These are phyloP conservation scores for Mystacides longicornis DNA, from an alignment of 2,888 invertebrate genomes.

Conservation along the genomic window DNA sequence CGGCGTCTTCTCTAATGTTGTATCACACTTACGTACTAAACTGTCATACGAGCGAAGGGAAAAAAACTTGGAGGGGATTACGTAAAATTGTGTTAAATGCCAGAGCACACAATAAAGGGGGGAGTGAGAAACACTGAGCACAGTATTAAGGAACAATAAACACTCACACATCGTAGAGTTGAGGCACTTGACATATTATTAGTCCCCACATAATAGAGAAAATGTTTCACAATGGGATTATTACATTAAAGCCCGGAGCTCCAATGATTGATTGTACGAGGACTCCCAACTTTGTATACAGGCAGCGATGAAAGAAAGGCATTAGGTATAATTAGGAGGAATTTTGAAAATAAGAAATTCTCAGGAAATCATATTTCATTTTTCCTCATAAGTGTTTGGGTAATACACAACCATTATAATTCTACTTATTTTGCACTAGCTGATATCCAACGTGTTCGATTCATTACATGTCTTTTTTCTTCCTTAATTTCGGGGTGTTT, in stretches of 20 bases:
- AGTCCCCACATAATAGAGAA: not conserved
- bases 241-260: not conserved
- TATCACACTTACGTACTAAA: too few species aligned
- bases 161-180: not conserved
- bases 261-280: not conserved
- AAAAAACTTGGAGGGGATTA: not conserved
- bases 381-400: not conserved
- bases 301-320: not conserved
- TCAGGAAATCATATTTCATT: not conserved
- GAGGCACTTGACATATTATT: not conserved
- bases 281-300: not conserved
- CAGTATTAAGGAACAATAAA: not conserved
- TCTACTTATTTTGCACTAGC: too few species aligned
- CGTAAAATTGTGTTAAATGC: not conserved
- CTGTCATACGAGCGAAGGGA: not conserved
- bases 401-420: too few species aligned
- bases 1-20: not conserved
- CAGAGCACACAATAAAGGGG: not conserved
- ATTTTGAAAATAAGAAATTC: not conserved
- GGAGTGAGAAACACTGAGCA: not conserved
- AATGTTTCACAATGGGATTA: not conserved
- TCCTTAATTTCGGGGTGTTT: too few species aligned
- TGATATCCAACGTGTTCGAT: too few species aligned
- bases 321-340: not conserved
- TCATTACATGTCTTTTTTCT: too few species aligned